phyloP scores from a whole-genome alignment of 2,888 invertebrate genomes.

The Agriopis aurantiaria region DNA sequence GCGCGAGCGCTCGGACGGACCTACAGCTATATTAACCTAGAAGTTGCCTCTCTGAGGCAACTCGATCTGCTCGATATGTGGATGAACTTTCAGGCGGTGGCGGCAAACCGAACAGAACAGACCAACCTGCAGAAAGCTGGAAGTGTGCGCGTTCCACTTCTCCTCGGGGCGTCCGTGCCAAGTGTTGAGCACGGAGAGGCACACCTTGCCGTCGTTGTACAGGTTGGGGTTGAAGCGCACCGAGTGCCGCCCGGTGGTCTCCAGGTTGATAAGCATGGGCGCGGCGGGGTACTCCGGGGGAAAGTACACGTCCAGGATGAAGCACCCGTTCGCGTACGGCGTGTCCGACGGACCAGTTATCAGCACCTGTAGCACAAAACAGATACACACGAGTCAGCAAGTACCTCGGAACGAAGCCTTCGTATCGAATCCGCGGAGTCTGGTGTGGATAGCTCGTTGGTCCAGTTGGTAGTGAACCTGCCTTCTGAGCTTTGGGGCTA shows the following conservation, averaged over 20 bases:
- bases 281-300: slow-evolving; percentile 93
- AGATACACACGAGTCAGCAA: no score
- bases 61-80: no score
- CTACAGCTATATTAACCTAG: no score
- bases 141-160: slow-evolving; percentile 98
- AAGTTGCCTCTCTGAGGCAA: no score
- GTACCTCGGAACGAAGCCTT: no score
- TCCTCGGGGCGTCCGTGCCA: slow-evolving; percentile 99
- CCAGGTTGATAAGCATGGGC: slow-evolving; percentile 96
- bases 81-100: no score
- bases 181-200: slow-evolving; percentile 97
- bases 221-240: slow-evolving; percentile 97
- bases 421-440: not conserved
- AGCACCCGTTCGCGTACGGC: slow-evolving; percentile 96
- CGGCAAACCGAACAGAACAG: not conserved
- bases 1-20: no score
- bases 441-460: no score
- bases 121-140: slow-evolving; percentile 93
- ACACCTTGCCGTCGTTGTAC: slow-evolving; percentile 97
- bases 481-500: no score
- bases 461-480: no score
- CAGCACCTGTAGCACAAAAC: slow-evolving; percentile 87
- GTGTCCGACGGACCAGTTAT: slow-evolving; percentile 97
- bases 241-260: slow-evolving; percentile 95
- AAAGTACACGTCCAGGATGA: slow-evolving; percentile 96